phyloP scores from a whole-genome alignment of 1,140 invertebrate species.

The Oreohelix idahoensis region DNA sequence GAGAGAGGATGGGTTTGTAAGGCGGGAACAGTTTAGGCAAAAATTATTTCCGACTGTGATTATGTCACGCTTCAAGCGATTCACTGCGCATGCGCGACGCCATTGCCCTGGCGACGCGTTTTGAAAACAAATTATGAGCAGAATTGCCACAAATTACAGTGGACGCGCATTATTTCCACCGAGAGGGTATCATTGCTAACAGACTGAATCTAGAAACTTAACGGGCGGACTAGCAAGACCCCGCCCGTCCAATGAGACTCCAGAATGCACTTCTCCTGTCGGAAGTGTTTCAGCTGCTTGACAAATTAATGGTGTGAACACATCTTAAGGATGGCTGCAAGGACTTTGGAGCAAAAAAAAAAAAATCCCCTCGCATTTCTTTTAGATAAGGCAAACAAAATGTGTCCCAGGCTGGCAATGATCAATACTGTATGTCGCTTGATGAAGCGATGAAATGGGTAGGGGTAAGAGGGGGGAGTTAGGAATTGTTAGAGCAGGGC shows the following conservation, averaged over 20 bases:
- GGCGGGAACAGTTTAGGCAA: not conserved
- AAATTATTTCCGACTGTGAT: not conserved
- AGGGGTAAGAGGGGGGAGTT: too few relatives aligned
- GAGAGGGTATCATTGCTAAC: not conserved
- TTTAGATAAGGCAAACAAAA: slow-evolving; percentile 7
- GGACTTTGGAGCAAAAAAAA: not conserved
- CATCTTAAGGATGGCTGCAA: not conserved
- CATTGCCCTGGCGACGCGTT: not conserved
- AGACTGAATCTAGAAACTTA: not conserved
- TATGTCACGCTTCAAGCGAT: not conserved
- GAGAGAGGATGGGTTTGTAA: not conserved
- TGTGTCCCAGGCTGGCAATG: not conserved
- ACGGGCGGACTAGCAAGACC: not conserved
- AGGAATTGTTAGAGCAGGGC: too few relatives aligned
- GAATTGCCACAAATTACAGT: not conserved
- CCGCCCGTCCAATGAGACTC: not conserved
- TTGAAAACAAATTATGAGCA: slow-evolving; percentile 12
- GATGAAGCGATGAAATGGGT: not conserved
- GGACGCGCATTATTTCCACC: not conserved
- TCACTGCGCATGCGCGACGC: not conserved
- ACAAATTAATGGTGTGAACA: slow-evolving; percentile 15
- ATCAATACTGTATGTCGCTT: slow-evolving; percentile 8
- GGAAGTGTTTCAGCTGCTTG: slow-evolving; percentile 1
- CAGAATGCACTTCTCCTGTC: not conserved
- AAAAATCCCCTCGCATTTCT: not conserved